Percentiles rank a stretch among this genome's conserved stretches.
These are phyloP conservation scores for Melanerpes aurifrons DNA, from an alignment of 2,113 vertebrate species.

Conservation along the genomic window DNA sequence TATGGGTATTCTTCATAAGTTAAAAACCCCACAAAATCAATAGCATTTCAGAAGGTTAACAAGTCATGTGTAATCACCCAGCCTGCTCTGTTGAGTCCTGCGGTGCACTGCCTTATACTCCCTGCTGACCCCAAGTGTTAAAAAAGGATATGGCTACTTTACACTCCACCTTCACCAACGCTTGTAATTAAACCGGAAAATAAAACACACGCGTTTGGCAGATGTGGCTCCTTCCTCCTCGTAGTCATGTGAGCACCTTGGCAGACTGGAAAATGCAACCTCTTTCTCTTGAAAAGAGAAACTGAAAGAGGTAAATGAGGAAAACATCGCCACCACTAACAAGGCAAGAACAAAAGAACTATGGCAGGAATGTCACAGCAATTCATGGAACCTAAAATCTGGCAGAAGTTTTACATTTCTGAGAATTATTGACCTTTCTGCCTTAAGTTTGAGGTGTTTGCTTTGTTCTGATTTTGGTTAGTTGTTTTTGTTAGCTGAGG, in stretches of 20 bases:
- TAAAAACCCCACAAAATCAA: neutral
- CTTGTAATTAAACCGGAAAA: neutral
- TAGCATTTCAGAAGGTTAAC: neutral
- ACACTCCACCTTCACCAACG: neutral
- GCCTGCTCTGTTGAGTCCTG: accelerated
- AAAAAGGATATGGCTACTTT: neutral
- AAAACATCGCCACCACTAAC: neutral
- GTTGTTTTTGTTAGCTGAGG: too few relatives aligned
- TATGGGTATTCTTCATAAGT: neutral
- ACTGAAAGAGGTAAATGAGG: neutral
- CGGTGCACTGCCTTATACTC: neutral
- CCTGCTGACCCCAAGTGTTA: conserved; percentile 27
- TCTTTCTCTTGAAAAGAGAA: neutral
- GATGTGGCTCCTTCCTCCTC: neutral
- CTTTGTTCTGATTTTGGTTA: too few relatives aligned
- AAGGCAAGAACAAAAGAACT: neutral
- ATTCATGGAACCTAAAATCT: neutral
- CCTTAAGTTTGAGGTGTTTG: neutral
- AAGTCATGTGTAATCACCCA: neutral
- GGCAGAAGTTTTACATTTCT: neutral
- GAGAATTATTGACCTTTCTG: neutral
- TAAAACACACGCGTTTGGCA: accelerated
- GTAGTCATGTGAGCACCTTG: neutral
- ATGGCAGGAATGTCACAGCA: accelerated
- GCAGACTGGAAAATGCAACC: neutral